These are phyloP conservation scores for Porites australiensis DNA, from an alignment of 64 coral and sea anemone genomes.

Conservation along the genomic window DNA sequence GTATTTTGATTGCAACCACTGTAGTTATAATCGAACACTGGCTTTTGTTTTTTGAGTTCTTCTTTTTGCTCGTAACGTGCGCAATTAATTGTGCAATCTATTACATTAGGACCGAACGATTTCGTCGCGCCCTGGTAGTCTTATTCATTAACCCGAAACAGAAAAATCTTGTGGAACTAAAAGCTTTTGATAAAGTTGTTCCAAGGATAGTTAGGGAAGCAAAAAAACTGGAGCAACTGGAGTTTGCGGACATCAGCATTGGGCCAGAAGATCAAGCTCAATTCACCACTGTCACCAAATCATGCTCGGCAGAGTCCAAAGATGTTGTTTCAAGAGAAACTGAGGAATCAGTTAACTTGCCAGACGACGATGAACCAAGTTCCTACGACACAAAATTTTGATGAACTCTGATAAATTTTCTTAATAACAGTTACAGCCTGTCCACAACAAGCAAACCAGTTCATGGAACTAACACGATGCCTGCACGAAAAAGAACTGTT, in stretches of 20 bases:
- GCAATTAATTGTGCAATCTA: neutral
- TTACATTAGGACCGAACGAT: slow-evolving; percentile 28
- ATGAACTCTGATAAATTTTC: neutral
- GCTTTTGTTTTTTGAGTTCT: neutral
- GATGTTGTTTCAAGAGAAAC: neutral
- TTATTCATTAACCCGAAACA: neutral
- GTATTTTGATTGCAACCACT: neutral
- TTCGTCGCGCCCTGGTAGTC: neutral
- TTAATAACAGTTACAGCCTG: no score
- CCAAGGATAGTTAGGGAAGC: neutral
- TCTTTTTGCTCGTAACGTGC: slow-evolving; percentile 3
- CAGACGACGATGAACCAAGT: neutral
- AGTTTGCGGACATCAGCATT: neutral
- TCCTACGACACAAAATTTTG: slow-evolving; percentile 15
- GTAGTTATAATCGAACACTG: neutral
- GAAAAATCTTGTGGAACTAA: neutral
- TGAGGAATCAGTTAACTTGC: neutral
- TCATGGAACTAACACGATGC: no score
- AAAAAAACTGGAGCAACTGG: neutral
- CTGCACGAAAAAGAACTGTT: no score
- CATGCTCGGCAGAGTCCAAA: neutral
- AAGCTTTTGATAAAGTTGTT: slow-evolving; percentile 7
- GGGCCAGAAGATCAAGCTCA: neutral
- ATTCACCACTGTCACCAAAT: neutral
- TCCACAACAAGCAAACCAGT: no score